A percentile compares a stretch with the other conserved stretches of the same genome.
These are phyloP conservation scores for Tetramorium bicarinatum DNA, from an alignment of 2,888 invertebrate species.

Conservation along the genomic window DNA sequence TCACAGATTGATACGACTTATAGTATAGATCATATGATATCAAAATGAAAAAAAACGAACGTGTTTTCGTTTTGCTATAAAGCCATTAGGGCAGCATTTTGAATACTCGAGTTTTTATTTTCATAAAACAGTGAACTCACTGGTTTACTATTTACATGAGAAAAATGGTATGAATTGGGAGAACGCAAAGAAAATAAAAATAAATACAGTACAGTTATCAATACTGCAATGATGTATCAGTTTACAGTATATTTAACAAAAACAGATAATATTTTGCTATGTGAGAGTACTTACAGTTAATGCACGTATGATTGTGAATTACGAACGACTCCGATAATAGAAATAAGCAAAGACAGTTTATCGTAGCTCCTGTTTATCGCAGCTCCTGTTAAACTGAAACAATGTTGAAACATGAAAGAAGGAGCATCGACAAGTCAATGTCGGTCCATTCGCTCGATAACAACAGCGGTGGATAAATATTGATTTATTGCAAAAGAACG, in stretches of 20 bases:
- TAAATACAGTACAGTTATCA: slow-evolving; percentile 13
- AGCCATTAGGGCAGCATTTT: slow-evolving; percentile 24
- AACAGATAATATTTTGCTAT: slow-evolving; percentile 18
- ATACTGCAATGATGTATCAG: background rate
- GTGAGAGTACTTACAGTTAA: background rate
- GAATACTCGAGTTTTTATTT: slow-evolving; percentile 38
- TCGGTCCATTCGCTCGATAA: slow-evolving; percentile 3
- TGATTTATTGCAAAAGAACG: slow-evolving; percentile 40
- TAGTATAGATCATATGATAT: background rate
- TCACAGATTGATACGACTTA: too few species aligned
- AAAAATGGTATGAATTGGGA: slow-evolving; percentile 28
- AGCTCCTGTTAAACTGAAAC: slow-evolving; percentile 25
- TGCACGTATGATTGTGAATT: background rate
- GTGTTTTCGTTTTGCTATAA: background rate
- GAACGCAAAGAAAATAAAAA: slow-evolving; percentile 4
- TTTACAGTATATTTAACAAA: background rate
- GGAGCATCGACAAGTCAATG: slow-evolving; percentile 4
- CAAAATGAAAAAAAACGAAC: background rate
- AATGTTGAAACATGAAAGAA: too few species aligned
- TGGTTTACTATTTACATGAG: slow-evolving; percentile 14
- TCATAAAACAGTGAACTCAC: background rate
- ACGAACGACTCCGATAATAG: background rate
- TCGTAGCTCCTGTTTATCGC: background rate
- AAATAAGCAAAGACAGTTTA: background rate
- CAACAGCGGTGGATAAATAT: slow-evolving; percentile 32